Conservation (phyloP, 1,140 invertebrate genomes). For the Zaprionus lachaisei region DNA sequence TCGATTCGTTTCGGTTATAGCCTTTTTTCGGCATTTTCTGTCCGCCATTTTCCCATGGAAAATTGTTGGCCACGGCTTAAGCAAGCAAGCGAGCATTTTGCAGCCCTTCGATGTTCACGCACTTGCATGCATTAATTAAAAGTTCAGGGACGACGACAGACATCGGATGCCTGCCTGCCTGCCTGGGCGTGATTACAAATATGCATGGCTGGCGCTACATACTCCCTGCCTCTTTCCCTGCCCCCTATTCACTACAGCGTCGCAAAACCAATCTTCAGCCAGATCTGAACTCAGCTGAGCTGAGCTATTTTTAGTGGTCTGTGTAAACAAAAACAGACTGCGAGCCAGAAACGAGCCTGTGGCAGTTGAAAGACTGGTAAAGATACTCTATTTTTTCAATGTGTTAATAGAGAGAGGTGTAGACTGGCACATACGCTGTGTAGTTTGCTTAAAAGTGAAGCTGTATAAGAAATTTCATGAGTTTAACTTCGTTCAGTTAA, state of each 20-base stretch:
- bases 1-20: conserved; percentile 5
- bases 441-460: background rate
- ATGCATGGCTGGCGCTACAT: conserved; percentile 8
- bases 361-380: background rate
- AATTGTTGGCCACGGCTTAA: conserved; percentile 20
- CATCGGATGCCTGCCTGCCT: conserved; percentile 45
- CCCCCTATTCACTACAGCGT: background rate
- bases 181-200: conserved; percentile 42
- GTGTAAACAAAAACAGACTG: conserved; percentile 4
- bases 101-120: conserved; percentile 35
- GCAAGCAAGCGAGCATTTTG: conserved; percentile 24
- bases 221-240: background rate
- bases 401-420: background rate
- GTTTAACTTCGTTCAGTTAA: background rate
- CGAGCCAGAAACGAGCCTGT: background rate
- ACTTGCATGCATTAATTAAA: conserved; percentile 54
- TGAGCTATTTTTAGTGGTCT: conserved; percentile 33
- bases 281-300: conserved; percentile 13
- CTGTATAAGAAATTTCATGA: background rate
- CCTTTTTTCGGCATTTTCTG: conserved; percentile 32
- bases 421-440: background rate
- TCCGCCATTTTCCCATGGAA: conserved; percentile 34
- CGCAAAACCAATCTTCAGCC: background rate
- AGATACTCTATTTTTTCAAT: background rate
- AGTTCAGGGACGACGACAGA: conserved; percentile 44